Base-by-base conservation (phyloP, 2,888 invertebrate species). In the Anaspis maculata region DNA sequence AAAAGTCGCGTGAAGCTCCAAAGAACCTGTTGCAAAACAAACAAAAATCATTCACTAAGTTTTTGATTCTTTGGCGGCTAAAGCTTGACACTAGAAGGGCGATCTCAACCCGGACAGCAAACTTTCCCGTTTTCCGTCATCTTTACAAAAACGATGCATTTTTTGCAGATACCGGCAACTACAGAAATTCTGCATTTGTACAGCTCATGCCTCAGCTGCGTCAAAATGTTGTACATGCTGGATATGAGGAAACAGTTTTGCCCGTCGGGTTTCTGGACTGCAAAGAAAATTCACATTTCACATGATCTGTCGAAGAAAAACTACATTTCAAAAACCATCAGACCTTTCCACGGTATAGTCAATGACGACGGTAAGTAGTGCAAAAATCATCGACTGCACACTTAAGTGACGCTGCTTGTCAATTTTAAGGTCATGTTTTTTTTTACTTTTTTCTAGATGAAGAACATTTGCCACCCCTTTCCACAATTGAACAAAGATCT, bases 401-500 rank as follows among this genome's bases (percentile, higher is more conserved):
- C n/a, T n/a, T n/a, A n/a, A n/a, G n/a, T 33, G 57, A 61, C 34
- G 57, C 56, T 56, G 46, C 28, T 11, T 5, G 3, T 13, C 13
- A 25, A 25, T 31, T 31, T 14, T 6, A 13, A 14, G 6, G 19
- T 34, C 5, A 26, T 19, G 21, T 31, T 35, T 3, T 24, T 32
- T 19, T 19, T 36, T 34, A 22, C 7, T 15, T 45, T 44, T 39
- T 45, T 45, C 39, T 62, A 69, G 56, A 70, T 72, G 56, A 70
- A 70, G 86, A 86, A 47, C 84, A 85, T 41, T 79, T 84, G 0
- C 88, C 89, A 1, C 88, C 88, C 0, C 66, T 92, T 43, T 87
- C 91, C 0, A 86, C 86, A 3, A 85, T 83, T 43, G 94, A 95
- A 64, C 75, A 89, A 21, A 74, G 94, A 34, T 86, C 89, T 1